These are phyloP conservation scores for Apomyelois bistriatella DNA, from an alignment of 2,888 invertebrate species.

Conservation along the genomic window DNA sequence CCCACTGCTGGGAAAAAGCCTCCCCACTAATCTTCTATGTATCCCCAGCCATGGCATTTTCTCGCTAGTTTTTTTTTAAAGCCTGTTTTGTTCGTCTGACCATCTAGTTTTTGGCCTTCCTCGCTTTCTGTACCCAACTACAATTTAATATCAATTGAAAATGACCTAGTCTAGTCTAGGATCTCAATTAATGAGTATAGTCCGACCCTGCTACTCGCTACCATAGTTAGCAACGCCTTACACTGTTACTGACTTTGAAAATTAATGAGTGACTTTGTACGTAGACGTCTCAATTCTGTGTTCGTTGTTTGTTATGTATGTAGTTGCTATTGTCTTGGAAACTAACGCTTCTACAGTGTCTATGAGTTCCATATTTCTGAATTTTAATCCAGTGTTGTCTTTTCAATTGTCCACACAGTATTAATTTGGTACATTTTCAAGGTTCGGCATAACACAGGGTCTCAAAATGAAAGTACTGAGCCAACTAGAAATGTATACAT, in stretches of 20 bases:
- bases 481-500: too few relatives aligned
- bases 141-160: too few relatives aligned
- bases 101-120: too few relatives aligned
- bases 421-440: not conserved
- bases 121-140: too few relatives aligned
- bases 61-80: too few relatives aligned
- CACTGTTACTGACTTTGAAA: conserved; percentile 58
- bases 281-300: conserved; percentile 50
- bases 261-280: conserved; percentile 65
- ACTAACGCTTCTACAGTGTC: conserved; percentile 30
- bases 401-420: conserved; percentile 4
- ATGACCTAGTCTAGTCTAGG: too few relatives aligned
- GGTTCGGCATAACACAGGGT: too few relatives aligned
- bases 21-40: too few relatives aligned
- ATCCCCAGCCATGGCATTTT: too few relatives aligned
- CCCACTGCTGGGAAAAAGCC: too few relatives aligned
- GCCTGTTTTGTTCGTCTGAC: too few relatives aligned
- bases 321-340: conserved; percentile 31
- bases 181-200: not conserved
- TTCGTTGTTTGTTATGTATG: conserved; percentile 44
- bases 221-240: conserved; percentile 46
- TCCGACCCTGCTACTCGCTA: conserved; percentile 23
- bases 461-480: too few relatives aligned
- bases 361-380: conserved; percentile 27
- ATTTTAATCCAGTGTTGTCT: conserved; percentile 2